These are phyloP conservation scores for Lithobates sylvaticus DNA, from an alignment of 2,797 vertebrate species.

Conservation along the genomic window DNA sequence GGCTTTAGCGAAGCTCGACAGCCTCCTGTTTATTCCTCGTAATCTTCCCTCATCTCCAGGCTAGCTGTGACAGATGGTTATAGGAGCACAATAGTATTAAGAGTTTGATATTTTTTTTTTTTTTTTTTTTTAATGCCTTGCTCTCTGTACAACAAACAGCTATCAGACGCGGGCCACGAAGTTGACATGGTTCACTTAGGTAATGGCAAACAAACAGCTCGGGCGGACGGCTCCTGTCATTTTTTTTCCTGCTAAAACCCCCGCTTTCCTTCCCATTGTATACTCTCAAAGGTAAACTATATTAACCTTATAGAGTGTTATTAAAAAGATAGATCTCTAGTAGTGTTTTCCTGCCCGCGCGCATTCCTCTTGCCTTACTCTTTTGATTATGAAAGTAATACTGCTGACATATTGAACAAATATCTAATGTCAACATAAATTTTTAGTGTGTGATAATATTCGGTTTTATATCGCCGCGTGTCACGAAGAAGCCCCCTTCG, in stretches of 20 bases:
- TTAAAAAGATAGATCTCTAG: conserved; percentile 97
- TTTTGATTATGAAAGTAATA: conserved; percentile 87
- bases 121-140: conserved; percentile 75
- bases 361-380: conserved; percentile 79
- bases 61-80: conserved; percentile 99
- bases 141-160: conserved; percentile 94
- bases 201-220: conserved; percentile 89
- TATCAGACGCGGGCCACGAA: conserved; percentile 89
- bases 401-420: conserved; percentile 88
- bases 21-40: conserved; percentile 92
- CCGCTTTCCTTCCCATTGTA: conserved; percentile 84
- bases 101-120: conserved; percentile 88
- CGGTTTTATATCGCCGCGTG: conserved; percentile 89
- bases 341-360: conserved; percentile 79
- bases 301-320: conserved; percentile 97
- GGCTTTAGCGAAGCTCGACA: conserved; percentile 92
- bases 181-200: conserved; percentile 89
- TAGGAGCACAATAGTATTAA: conserved; percentile 99
- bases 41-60: conserved; percentile 99
- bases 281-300: conserved; percentile 95
- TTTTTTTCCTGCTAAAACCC: conserved; percentile 81
- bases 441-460: conserved; percentile 87
- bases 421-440: conserved; percentile 90
- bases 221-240: conserved; percentile 84
- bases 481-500: conserved; percentile 84